Percentiles rank a stretch among this genome's conserved stretches.
Evolutionary conservation across 37 sponge, comb jelly and placozoan species (phyloP).

Genomic region (Ephydatia muelleri): DNA sequence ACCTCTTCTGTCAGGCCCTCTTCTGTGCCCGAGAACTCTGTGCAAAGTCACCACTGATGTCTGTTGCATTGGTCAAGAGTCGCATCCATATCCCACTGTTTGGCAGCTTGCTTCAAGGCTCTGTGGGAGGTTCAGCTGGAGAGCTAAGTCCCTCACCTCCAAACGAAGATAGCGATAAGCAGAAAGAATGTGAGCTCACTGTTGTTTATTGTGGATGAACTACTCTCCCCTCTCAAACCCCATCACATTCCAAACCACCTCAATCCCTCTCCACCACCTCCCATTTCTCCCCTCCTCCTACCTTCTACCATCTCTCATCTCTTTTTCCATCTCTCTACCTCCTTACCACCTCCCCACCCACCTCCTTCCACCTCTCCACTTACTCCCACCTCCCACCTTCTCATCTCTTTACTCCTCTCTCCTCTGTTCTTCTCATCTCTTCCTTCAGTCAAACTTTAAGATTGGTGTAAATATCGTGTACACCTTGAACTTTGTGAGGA

Average conservation of each 20-base stretch:
- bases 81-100: slow-evolving; percentile 46
- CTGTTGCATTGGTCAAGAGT: slow-evolving; percentile 32
- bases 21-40: slow-evolving; percentile 32
- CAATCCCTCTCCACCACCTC: no score
- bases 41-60: slow-evolving; percentile 25
- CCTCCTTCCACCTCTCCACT: neutral
- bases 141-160: neutral
- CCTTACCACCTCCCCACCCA: neutral
- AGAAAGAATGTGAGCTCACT: slow-evolving; percentile 14
- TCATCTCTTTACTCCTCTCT: neutral
- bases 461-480: slow-evolving; percentile 60
- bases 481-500: slow-evolving; percentile 39
- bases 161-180: slow-evolving; percentile 7
- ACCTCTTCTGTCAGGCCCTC: slow-evolving; percentile 34
- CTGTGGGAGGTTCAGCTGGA: neutral
- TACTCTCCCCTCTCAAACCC: neutral
- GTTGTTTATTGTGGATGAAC: neutral
- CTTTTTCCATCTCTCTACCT: neutral
- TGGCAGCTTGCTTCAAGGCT: slow-evolving; percentile 14
- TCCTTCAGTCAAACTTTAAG: slow-evolving; percentile 25
- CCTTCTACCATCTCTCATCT: neutral
- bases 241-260: no score
- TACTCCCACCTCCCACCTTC: neutral
- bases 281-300: neutral
- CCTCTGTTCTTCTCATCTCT: neutral